phyloP scores from a whole-genome alignment of 2,797 vertebrate genomes.

The Hydrolagus colliei region DNA sequence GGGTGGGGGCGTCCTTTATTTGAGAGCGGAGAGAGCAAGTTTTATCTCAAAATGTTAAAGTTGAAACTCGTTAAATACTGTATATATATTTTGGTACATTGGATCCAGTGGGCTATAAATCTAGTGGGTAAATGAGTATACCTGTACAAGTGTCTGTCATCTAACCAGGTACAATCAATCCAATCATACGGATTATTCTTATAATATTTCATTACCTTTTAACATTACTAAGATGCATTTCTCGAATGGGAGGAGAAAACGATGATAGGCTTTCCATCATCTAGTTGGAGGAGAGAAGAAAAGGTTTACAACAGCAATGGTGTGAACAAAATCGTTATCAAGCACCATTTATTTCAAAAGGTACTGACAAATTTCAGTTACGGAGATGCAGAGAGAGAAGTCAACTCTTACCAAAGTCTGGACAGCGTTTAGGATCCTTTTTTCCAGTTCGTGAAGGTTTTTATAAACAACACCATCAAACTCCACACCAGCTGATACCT shows the following conservation, averaged over 20 bases:
- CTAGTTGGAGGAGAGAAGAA: not conserved
- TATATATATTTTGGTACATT: no score
- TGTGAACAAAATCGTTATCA: not conserved
- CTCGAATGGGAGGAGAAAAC: constrained; percentile 13
- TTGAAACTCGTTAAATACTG: no score
- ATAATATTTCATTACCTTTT: not conserved
- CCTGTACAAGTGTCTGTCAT: no score
- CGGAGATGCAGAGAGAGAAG: not conserved
- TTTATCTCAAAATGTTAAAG: no score
- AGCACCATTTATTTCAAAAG: not conserved
- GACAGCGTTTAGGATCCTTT: not conserved
- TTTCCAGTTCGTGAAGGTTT: not conserved
- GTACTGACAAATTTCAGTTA: no score
- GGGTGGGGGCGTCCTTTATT: no score
- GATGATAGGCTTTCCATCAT: not conserved
- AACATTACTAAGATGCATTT: not conserved
- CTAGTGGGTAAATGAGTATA: no score
- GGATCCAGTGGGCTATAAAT: no score
- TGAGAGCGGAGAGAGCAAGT: no score
- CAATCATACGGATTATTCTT: no score
- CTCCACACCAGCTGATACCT: not conserved
- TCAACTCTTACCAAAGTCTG: constrained; percentile 8
- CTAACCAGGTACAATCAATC: no score
- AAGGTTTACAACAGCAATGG: no score
- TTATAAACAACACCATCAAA: constrained; percentile 16